Evolutionary conservation across 2,888 invertebrate species (phyloP), one percentile per base, ranked within the genome.

Genomic region (Drosophila colorata): DNA sequence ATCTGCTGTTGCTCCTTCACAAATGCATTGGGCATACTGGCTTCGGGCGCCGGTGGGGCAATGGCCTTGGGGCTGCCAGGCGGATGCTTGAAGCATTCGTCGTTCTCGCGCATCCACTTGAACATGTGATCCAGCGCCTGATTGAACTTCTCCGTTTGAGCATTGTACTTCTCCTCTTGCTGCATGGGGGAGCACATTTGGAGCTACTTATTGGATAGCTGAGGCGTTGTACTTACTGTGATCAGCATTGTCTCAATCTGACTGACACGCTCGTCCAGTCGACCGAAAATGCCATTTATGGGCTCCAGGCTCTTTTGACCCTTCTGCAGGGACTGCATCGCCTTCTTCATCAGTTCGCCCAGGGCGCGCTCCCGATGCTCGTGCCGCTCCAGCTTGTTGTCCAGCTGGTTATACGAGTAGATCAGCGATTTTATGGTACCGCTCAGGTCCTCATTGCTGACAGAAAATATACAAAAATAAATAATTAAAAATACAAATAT

Each of bases 301-400:
- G 95, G 95, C 80, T 96, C 96, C 43, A 96, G 92, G 0, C 94
- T 93, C 73, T 95, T 93, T 72, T 95, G 95, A 55, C 95, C 94
- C 91, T 96, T 96, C 74, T 96, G 96, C 47, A 97, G 91, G 0
- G 94, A 93, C 1, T 93, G 92, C 67, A 97, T 92, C 49, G 95
- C 94, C 90, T 95, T 96, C 92, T 97, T 97, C 53, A 97, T 89
- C 76, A 96, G 94, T 61, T 97, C 97, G 0, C 96, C 97, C 20
- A 97, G 92, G 0, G 95, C 95, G 73, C 96, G 94, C 91, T 97
- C 97, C 11, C 97, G 93, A 81, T 94, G 95, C 91, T 97, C 97
- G 91, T 97, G 97, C 4, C 97, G 93, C 88, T 97, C 97, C 69
- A 97, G 91, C 92, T 97, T 97, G 89, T 96, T 96, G 72, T 96